Percentiles rank a stretch among this genome's conserved stretches.
Conservation (phyloP, 2,888 invertebrate genomes). For the Syritta pipiens region DNA sequence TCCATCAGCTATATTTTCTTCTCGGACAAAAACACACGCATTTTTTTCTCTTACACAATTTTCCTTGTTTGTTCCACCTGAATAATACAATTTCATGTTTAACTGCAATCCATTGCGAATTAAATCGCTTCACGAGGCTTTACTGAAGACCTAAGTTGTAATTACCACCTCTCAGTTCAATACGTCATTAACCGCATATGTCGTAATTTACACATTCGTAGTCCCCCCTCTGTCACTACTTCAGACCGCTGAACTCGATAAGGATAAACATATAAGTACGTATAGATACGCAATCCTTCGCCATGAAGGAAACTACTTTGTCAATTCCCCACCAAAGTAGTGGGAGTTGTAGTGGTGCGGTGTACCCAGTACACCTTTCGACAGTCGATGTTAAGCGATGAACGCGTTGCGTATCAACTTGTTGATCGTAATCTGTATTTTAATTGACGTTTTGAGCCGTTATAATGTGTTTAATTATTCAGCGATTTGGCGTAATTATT, state of each 20-base stretch:
- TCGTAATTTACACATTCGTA: slow-evolving; percentile 47
- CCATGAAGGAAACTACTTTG: slow-evolving; percentile 59
- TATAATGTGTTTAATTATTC: slow-evolving; percentile 69
- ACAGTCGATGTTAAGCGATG: slow-evolving; percentile 47
- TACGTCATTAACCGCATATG: slow-evolving; percentile 66
- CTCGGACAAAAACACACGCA: neutral
- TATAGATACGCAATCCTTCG: slow-evolving; percentile 36
- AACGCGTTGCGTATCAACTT: slow-evolving; percentile 65
- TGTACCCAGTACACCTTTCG: slow-evolving; percentile 48
- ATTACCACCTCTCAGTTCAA: slow-evolving; percentile 60
- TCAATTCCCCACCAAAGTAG: slow-evolving; percentile 41
- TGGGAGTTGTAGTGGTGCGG: slow-evolving; percentile 15
- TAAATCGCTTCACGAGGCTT: slow-evolving; percentile 36
- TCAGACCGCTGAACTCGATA: neutral
- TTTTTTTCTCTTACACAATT: neutral
- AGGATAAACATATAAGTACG: too few species aligned
- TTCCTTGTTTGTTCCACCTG: neutral
- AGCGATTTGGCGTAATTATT: slow-evolving; percentile 67
- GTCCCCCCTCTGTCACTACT: neutral
- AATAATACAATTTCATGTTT: slow-evolving; percentile 57
- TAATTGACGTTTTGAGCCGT: slow-evolving; percentile 68
- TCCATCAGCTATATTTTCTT: slow-evolving; percentile 52
- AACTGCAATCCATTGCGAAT: slow-evolving; percentile 64
- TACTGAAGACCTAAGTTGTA: slow-evolving; percentile 38
- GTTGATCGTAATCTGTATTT: slow-evolving; percentile 68